A percentile compares a stretch with the other conserved stretches of the same genome.
Evolutionary conservation across 2,797 vertebrate species (phyloP).

Genomic region (Rhyacichthys aspro): DNA sequence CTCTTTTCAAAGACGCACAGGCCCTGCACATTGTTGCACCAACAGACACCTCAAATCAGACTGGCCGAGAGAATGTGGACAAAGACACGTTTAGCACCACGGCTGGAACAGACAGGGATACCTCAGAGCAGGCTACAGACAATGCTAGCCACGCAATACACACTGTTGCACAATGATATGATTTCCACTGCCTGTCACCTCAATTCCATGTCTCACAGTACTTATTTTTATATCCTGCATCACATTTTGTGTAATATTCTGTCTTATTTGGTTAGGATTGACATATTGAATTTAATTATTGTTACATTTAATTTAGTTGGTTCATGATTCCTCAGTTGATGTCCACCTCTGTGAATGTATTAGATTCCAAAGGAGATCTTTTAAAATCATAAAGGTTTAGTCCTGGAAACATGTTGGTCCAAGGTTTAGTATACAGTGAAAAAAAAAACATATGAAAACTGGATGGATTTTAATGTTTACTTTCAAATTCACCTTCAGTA

Average conservation of each 20-base stretch:
- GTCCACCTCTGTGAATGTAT: constrained; percentile 45
- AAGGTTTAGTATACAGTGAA: constrained; percentile 44
- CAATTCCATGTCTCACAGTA: constrained; percentile 80
- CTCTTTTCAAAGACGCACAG: constrained; percentile 22
- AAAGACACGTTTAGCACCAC: constrained; percentile 19
- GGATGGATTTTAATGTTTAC: neutral
- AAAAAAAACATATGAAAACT: constrained; percentile 16
- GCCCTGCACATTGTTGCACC: constrained; percentile 15
- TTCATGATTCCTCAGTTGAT: constrained; percentile 46
- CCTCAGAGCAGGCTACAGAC: constrained; percentile 53
- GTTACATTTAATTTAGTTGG: constrained; percentile 22
- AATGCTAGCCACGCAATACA: constrained; percentile 78
- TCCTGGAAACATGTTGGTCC: constrained; percentile 56
- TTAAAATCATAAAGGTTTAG: constrained; percentile 54
- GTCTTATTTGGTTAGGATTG: constrained; percentile 73
- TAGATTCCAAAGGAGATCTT: constrained; percentile 67
- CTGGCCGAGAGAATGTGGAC: constrained; percentile 12
- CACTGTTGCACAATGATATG: constrained; percentile 65
- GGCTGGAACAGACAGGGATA: constrained; percentile 33
- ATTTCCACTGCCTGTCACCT: constrained; percentile 73
- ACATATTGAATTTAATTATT: constrained; percentile 34
- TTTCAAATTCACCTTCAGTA: no score
- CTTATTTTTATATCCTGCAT: constrained; percentile 76
- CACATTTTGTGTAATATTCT: constrained; percentile 84
- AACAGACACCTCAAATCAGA: constrained; percentile 12